Percentiles rank a stretch among this genome's conserved stretches.
Evolutionary conservation across 2,888 invertebrate genomes (phyloP).

Genomic region (Scaptomyza caliginosa): DNA sequence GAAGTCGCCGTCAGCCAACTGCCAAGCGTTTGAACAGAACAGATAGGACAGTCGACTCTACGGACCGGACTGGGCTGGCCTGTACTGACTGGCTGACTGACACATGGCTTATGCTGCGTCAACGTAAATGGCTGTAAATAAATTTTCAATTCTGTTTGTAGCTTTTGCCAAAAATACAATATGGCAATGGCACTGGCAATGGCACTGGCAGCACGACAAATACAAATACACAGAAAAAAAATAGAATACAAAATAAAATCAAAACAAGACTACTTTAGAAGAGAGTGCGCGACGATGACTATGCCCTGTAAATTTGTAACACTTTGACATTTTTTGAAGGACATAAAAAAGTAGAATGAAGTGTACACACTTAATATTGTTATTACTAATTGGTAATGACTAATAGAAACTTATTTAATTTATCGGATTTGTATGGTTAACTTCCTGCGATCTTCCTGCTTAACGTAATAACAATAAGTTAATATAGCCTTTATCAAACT

Average conservation of each 20-base stretch:
- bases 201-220: conserved; percentile 20
- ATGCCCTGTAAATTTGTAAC: neutral
- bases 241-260: conserved; percentile 7
- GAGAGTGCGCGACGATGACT: no score
- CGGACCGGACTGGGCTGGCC: neutral
- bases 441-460: no score
- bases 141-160: conserved; percentile 80
- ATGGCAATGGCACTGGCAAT: conserved; percentile 45
- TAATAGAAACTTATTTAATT: no score
- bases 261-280: neutral
- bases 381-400: no score
- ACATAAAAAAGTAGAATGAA: no score
- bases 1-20: conserved; percentile 11
- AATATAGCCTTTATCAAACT: neutral
- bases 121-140: conserved; percentile 79
- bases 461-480: neutral
- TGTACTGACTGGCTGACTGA: conserved; percentile 52
- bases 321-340: no score
- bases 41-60: conserved; percentile 11
- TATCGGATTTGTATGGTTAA: no score
- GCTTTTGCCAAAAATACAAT: conserved; percentile 62
- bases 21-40: conserved; percentile 3
- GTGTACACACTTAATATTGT: no score
- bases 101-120: conserved; percentile 76
- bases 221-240: neutral